These are phyloP conservation scores for Tautogolabrus adspersus DNA, from an alignment of 2,113 vertebrate genomes.

Conservation along the genomic window DNA sequence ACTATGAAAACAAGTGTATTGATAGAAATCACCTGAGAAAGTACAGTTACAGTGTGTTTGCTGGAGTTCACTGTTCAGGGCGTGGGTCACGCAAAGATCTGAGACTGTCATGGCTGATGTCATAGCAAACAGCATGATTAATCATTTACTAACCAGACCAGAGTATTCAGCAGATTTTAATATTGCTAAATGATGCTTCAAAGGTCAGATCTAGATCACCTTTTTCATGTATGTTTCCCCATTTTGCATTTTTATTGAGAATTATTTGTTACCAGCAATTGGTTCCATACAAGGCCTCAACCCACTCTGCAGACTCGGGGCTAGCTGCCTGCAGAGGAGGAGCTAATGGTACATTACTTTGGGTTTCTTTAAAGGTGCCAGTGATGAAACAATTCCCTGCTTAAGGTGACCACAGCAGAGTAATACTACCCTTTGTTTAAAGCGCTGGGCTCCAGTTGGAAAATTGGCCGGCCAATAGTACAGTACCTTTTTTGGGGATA, in stretches of 20 bases:
- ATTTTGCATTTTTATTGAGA: not conserved
- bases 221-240: not conserved
- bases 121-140: slow-evolving; percentile 22
- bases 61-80: not conserved
- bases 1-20: too few species aligned
- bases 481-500: not conserved
- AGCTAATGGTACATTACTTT: not conserved
- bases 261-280: not conserved
- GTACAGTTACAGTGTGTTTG: too few species aligned
- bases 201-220: slow-evolving; percentile 16
- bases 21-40: too few species aligned
- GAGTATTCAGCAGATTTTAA: not conserved
- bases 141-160: slow-evolving; percentile 51
- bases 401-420: not conserved
- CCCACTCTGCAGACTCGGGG: not conserved
- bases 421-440: too few species aligned
- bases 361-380: not conserved
- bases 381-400: not conserved
- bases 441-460: not conserved
- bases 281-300: not conserved
- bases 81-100: slow-evolving; percentile 22
- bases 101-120: slow-evolving; percentile 11
- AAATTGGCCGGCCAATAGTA: not conserved
- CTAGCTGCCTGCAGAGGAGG: not conserved
- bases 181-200: not conserved